A percentile compares a stretch with the other conserved stretches of the same genome.
Conservation (phyloP, 2,888 invertebrate species). For the Trisateles emortualis region DNA sequence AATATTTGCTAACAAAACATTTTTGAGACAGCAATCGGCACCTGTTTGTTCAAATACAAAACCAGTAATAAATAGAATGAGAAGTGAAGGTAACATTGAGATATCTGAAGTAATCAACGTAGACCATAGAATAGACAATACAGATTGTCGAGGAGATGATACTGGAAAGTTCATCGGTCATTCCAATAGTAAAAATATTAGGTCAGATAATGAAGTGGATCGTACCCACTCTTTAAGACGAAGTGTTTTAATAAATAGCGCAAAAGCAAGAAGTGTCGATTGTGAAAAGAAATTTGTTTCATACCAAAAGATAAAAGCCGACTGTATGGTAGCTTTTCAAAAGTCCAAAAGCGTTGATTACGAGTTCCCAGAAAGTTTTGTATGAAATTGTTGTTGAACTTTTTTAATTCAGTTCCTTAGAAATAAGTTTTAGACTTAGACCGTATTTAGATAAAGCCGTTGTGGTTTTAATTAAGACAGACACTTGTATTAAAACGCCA, state of each 20-base stretch:
- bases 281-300: constrained; percentile 68
- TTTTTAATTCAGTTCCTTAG: not conserved
- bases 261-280: constrained; percentile 78
- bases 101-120: constrained; percentile 50
- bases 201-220: constrained; percentile 66
- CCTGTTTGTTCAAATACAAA: constrained; percentile 70
- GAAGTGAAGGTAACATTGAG: constrained; percentile 76
- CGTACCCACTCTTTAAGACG: constrained; percentile 78
- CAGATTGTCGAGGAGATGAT: constrained; percentile 45
- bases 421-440: not conserved
- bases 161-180: constrained; percentile 64
- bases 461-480: not conserved
- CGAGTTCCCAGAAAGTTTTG: constrained; percentile 81
- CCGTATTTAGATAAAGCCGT: not conserved
- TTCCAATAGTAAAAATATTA: constrained; percentile 73
- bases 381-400: constrained; percentile 55
- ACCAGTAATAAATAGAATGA: constrained; percentile 71
- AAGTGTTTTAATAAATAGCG: constrained; percentile 82
- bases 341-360: constrained; percentile 76
- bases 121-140: constrained; percentile 54
- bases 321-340: constrained; percentile 77
- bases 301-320: constrained; percentile 76
- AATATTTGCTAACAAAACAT: constrained; percentile 70
- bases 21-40: constrained; percentile 78
- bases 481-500: not conserved